These are phyloP conservation scores for Aporrectodea caliginosa DNA, from an alignment of 1,140 invertebrate species.

Conservation along the genomic window DNA sequence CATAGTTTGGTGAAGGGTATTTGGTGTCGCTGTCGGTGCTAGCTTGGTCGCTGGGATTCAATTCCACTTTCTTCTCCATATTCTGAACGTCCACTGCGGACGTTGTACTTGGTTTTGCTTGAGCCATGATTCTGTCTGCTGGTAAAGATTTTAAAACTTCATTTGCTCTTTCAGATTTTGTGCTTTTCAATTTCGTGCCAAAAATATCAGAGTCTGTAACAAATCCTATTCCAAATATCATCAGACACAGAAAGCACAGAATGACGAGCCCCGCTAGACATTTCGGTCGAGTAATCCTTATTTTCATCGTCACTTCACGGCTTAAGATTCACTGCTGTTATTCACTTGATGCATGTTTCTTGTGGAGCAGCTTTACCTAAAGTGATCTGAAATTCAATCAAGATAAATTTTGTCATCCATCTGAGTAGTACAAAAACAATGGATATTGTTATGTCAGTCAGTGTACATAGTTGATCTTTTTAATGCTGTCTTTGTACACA, in stretches of 20 bases:
- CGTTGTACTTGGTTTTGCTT: too few relatives aligned
- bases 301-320: neutral
- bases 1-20: slow-evolving; percentile 38
- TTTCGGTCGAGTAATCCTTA: neutral
- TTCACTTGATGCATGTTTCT: neutral
- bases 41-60: neutral
- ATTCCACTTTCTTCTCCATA: too few relatives aligned
- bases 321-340: neutral
- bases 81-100: too few relatives aligned
- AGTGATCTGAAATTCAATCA: neutral
- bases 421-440: too few relatives aligned
- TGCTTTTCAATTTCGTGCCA: too few relatives aligned
- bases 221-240: neutral
- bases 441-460: too few relatives aligned
- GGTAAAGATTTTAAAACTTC: too few relatives aligned
- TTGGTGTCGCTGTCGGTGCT: neutral
- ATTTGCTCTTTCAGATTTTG: too few relatives aligned
- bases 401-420: too few relatives aligned
- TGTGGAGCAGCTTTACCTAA: neutral
- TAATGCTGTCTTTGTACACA: too few relatives aligned
- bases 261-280: neutral
- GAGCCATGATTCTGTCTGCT: too few relatives aligned
- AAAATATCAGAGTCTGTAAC: neutral
- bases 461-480: too few relatives aligned
- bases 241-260: neutral